These are phyloP conservation scores for Metridium senile DNA, from an alignment of 92 coral and sea anemone species.

Conservation along the genomic window DNA sequence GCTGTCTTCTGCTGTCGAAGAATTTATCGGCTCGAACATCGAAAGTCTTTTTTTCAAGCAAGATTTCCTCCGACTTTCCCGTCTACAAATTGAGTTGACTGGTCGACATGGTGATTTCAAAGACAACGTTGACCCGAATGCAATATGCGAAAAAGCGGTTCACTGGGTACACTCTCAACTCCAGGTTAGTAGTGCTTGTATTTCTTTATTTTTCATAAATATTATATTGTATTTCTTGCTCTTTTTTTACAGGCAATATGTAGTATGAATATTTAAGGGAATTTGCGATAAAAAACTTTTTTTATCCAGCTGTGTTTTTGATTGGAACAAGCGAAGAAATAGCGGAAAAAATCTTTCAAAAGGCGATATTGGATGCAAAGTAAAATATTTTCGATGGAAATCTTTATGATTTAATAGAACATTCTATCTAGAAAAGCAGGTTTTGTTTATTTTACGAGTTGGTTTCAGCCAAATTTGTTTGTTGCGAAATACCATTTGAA, in stretches of 20 bases:
- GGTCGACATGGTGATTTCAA: slow-evolving; percentile 53
- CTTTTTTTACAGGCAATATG: background rate
- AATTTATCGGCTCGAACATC: slow-evolving; percentile 71
- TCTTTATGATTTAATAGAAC: background rate
- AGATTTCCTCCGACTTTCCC: slow-evolving; percentile 90
- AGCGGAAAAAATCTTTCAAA: background rate
- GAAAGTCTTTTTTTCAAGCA: slow-evolving; percentile 68
- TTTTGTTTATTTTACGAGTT: background rate
- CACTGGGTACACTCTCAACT: slow-evolving; percentile 84
- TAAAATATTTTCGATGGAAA: background rate
- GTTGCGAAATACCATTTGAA: slow-evolving; percentile 7
- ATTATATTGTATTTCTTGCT: slow-evolving; percentile 11
- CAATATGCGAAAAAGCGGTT: slow-evolving; percentile 73
- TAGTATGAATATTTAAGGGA: slow-evolving; percentile 8
- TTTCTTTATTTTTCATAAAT: slow-evolving; percentile 14
- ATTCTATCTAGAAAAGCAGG: background rate
- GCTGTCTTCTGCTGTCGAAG: slow-evolving; percentile 77
- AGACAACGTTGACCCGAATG: slow-evolving; percentile 62
- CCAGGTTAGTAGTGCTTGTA: slow-evolving; percentile 55
- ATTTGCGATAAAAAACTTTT: background rate
- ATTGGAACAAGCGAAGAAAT: background rate
- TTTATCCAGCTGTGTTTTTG: slow-evolving; percentile 13
- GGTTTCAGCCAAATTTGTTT: background rate
- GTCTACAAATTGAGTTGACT: slow-evolving; percentile 85
- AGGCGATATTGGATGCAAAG: background rate